Conservation (phyloP, 2,113 vertebrate species). For the Rhodinocichla rosea region DNA sequence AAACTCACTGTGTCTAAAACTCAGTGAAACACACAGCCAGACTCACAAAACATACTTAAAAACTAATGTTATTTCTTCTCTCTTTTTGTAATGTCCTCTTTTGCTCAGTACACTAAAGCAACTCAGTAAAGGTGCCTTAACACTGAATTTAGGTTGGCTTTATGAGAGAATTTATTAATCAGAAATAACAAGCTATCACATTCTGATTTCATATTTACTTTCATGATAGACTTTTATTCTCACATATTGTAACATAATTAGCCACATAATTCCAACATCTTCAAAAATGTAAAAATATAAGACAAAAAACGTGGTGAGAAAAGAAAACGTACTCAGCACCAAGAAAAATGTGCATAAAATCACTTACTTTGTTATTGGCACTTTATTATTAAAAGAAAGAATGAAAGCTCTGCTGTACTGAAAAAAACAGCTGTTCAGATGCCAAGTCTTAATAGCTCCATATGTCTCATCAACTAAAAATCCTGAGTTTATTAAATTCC, state of each 20-base stretch:
- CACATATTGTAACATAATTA: background rate
- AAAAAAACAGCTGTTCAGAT: background rate
- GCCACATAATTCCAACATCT: background rate
- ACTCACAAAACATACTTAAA: background rate
- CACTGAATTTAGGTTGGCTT: background rate
- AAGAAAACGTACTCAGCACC: background rate
- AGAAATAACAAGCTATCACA: background rate
- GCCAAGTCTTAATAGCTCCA: background rate
- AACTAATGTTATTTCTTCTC: background rate
- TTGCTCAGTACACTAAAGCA: background rate
- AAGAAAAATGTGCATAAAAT: background rate
- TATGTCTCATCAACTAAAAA: background rate
- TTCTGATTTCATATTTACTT: background rate
- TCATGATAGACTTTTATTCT: background rate
- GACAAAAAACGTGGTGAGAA: background rate
- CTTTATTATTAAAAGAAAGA: background rate
- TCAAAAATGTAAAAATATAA: background rate
- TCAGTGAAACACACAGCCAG: background rate
- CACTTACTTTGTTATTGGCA: background rate
- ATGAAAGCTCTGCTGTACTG: background rate
- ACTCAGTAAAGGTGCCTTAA: background rate
- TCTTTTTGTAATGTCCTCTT: background rate
- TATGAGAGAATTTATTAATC: background rate
- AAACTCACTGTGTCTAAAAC: background rate
- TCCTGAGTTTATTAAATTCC: background rate